phyloP scores from a whole-genome alignment of 1,140 invertebrate genomes.

The Saccostrea cuccullata region DNA sequence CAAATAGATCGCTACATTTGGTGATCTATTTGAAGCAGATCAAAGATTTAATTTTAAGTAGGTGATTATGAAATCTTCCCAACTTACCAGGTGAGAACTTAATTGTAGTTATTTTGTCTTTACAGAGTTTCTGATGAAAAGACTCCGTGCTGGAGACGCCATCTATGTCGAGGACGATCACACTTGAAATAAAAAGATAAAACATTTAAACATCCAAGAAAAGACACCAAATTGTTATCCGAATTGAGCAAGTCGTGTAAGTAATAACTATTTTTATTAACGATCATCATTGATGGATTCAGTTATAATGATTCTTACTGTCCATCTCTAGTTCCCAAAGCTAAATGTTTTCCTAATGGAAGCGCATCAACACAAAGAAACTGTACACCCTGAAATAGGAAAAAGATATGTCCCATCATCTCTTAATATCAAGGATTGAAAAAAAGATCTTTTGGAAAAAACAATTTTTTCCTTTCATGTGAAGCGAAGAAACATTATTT shows the following conservation, averaged over 20 bases:
- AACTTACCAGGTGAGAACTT: constrained; percentile 59
- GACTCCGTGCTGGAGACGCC: constrained; percentile 50
- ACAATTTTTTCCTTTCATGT: too few species aligned
- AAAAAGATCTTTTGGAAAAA: too few species aligned
- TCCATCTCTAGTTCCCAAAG: constrained; percentile 69
- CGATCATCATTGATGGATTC: neutral
- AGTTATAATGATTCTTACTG: constrained; percentile 57
- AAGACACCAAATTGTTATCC: too few species aligned
- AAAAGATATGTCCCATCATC: too few species aligned
- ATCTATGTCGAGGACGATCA: constrained; percentile 51
- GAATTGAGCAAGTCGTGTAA: too few species aligned
- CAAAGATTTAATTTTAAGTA: too few species aligned
- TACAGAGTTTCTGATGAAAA: constrained; percentile 59
- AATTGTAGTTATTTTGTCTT: constrained; percentile 55
- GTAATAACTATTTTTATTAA: too few species aligned
- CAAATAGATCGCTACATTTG: too few species aligned
- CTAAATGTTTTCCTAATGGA: constrained; percentile 53
- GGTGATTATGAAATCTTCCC: too few species aligned
- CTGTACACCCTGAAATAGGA: constrained; percentile 56
- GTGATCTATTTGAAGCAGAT: too few species aligned
- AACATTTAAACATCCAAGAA: neutral
- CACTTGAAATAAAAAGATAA: constrained; percentile 43
- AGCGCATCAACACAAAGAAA: constrained; percentile 65
- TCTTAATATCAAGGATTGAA: too few species aligned
- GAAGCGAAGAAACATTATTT: too few species aligned